These are phyloP conservation scores for Hippoglossus stenolepis DNA, from an alignment of 2,113 vertebrate species.

Conservation along the genomic window DNA sequence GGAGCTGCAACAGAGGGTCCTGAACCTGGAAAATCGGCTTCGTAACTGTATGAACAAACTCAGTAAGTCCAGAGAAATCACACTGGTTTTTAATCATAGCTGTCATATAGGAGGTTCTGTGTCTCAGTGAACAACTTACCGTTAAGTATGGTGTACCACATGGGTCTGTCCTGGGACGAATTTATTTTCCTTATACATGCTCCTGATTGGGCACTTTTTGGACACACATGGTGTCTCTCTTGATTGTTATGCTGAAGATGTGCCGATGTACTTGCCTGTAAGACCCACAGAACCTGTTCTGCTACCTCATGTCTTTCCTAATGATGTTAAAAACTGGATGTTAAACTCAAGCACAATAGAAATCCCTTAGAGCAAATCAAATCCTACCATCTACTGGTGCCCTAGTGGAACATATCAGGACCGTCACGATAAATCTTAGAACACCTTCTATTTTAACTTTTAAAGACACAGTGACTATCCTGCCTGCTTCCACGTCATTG, in stretches of 20 bases:
- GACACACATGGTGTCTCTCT: background rate
- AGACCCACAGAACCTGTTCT: too few species aligned
- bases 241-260: background rate
- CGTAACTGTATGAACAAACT: conserved; percentile 98
- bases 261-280: background rate
- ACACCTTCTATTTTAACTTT: too few species aligned
- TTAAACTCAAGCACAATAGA: too few species aligned
- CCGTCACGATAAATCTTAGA: too few species aligned
- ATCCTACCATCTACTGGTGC: too few species aligned
- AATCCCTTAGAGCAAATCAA: too few species aligned
- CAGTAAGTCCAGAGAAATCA: conserved; percentile 85
- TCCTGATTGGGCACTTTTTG: background rate
- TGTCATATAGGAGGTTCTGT: background rate
- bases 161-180: background rate
- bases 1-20: conserved; percentile 93
- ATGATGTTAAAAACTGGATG: too few species aligned
- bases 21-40: conserved; percentile 92
- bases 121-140: background rate
- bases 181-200: background rate
- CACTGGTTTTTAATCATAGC: too few species aligned
- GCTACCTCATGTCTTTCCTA: background rate
- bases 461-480: too few species aligned
- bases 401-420: too few species aligned
- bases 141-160: background rate
- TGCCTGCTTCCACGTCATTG: too few species aligned